Conservation (phyloP, 2,113 vertebrate species). For the Melanerpes formicivorus region DNA sequence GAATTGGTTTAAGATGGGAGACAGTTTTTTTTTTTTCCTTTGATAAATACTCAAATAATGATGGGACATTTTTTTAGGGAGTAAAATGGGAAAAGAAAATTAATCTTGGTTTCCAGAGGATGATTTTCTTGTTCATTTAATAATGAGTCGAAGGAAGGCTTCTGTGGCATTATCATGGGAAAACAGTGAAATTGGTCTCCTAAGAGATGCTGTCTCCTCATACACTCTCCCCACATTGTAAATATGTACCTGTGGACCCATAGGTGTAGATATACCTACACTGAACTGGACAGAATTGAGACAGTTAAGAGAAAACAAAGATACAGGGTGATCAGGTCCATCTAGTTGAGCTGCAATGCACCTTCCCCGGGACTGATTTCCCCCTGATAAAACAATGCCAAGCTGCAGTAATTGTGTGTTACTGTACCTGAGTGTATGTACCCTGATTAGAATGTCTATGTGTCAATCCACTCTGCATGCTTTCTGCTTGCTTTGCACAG, state of each 20-base stretch:
- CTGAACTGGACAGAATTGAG: not conserved
- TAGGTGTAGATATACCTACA: not conserved
- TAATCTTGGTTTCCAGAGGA: not conserved
- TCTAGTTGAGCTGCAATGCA: not conserved
- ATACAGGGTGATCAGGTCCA: not conserved
- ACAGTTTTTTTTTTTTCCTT: not conserved
- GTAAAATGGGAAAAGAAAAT: not conserved
- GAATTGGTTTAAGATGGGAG: not conserved
- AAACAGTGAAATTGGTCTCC: not conserved
- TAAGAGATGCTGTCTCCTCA: not conserved
- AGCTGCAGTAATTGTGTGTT: not conserved
- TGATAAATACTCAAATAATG: not conserved
- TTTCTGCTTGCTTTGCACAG: constrained; percentile 29
- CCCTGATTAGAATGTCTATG: not conserved
- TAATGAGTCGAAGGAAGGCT: not conserved
- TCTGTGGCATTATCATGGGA: accelerated
- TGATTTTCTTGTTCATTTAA: not conserved
- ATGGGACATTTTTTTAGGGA: not conserved
- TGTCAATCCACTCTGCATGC: constrained; percentile 7
- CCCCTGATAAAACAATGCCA: not conserved
- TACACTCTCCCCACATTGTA: not conserved
- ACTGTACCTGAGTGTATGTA: not conserved
- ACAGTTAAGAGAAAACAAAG: not conserved
- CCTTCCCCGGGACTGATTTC: not conserved
- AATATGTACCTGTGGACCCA: not conserved